Evolutionary conservation across 2,888 invertebrate genomes (phyloP).

Genomic region (Hecatera dysodea): DNA sequence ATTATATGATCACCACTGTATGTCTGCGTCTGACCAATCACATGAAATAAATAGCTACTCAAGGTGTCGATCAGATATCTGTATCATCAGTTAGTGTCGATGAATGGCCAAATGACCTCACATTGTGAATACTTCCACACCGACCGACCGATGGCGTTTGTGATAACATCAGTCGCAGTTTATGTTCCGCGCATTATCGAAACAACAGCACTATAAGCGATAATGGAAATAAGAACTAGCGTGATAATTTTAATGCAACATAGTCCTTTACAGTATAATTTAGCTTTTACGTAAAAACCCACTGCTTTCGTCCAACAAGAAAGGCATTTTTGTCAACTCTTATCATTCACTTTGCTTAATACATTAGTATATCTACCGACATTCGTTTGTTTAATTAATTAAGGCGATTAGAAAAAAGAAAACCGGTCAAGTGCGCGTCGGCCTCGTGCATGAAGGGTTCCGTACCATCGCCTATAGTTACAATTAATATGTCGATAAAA

Average conservation of each 20-base stretch:
- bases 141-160: neutral
- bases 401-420: constrained; percentile 13
- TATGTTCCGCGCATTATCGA: constrained; percentile 26
- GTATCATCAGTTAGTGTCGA: neutral
- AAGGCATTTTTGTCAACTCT: constrained; percentile 3
- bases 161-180: constrained; percentile 27
- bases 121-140: constrained; percentile 1
- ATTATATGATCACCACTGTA: no score
- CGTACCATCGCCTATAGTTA: no score
- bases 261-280: constrained; percentile 6
- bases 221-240: constrained; percentile 27
- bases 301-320: neutral
- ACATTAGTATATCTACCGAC: neutral
- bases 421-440: no score
- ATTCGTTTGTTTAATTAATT: neutral
- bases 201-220: constrained; percentile 24
- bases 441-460: no score
- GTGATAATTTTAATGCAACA: constrained; percentile 14
- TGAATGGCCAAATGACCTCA: constrained; percentile 33
- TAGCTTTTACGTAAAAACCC: constrained; percentile 12
- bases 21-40: neutral
- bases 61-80: neutral
- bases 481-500: no score
- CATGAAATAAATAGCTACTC: neutral
- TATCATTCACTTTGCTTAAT: constrained; percentile 13